A percentile compares a stretch with the other conserved stretches of the same genome.
Conservation (phyloP, 1,140 invertebrate species). For the Drosophila littoralis region DNA sequence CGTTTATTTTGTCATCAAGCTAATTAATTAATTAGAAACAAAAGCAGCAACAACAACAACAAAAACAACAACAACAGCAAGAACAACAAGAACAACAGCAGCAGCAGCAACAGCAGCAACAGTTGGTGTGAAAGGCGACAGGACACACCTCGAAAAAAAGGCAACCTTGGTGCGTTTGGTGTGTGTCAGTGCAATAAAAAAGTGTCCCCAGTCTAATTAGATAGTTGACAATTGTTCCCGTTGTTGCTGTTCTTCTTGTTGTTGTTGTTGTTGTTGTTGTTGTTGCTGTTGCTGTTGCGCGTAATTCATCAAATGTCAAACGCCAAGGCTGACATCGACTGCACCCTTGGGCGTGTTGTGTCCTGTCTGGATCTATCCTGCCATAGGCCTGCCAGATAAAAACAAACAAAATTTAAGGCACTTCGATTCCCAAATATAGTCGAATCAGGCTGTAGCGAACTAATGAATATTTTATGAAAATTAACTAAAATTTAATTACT, state of each 20-base stretch:
- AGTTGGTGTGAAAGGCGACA: constrained; percentile 65
- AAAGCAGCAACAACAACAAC: constrained; percentile 38
- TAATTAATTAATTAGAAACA: constrained; percentile 80
- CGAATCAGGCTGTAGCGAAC: too few relatives aligned
- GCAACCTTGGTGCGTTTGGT: constrained; percentile 21
- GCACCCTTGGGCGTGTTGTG: constrained; percentile 69
- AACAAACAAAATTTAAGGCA: constrained; percentile 5
- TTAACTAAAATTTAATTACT: too few relatives aligned
- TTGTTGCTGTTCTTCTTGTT: constrained; percentile 24
- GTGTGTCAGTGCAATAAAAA: constrained; percentile 69
- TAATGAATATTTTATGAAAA: too few relatives aligned
- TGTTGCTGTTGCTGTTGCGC: constrained; percentile 27
- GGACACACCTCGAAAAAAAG: constrained; percentile 62
- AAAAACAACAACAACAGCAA: constrained; percentile 32
- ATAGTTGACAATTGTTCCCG: constrained; percentile 63
- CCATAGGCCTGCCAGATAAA: constrained; percentile 27
- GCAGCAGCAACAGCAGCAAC: constrained; percentile 39
- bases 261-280: constrained; percentile 15
- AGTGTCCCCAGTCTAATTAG: constrained; percentile 77
- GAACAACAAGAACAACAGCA: constrained; percentile 41
- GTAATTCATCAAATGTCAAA: constrained; percentile 78
- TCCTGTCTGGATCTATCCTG: background rate
- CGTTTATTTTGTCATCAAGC: constrained; percentile 81
- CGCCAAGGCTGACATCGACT: constrained; percentile 65
- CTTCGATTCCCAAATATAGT: background rate